Evolutionary conservation across 2,888 invertebrate species (phyloP), one percentile per base, ranked within the genome.

Genomic region (Melitaea athalia): DNA sequence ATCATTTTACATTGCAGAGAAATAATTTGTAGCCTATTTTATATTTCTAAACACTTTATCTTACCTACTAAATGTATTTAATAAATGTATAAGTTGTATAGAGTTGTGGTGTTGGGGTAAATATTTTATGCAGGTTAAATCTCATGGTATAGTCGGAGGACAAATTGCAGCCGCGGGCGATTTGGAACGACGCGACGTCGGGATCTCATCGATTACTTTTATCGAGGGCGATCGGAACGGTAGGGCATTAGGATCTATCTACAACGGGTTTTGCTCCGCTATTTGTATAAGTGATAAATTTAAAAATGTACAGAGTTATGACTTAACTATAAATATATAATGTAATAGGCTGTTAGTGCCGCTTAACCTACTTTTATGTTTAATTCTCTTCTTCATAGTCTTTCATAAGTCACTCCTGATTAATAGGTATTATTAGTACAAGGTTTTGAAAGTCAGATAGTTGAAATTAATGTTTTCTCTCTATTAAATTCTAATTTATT

Each of bases 161-260:
- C 59, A 71, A 74, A 74, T 74, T 69, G 71, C 67, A 45, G 68
- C 70, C 67, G 59, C 67, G 61, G 59, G 71, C 69, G 60, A 59
- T 69, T 63, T 50, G 59, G 43, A 65, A 68, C 71, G 72, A 70
- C 66, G 67, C 71, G 72, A 70, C 66, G 67, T 49, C 63, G 72
- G 43, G 57, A 62, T 72, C 72, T 70, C 67, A 65, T 75, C 77
- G 77, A 80, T 78, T 77, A 77, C 75, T 74, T 78, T 77, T 76
- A 78, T 74, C 74, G 74, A 66, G 72, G 71, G 70, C 65, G 75
- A 78, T 75, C 72, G 76, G 50, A 62, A 61, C 42, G 15, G 31
- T 31, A 31, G 57, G 33, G 38, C 15, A 57, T 45, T 62, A 24
- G 47, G 64, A 55, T 50, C 14, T 31, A 59, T 47, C 12, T 59